Percentiles rank a stretch among this genome's conserved stretches.
Evolutionary conservation across 1,140 invertebrate genomes (phyloP).

Genomic region (Lepidurus couesii): DNA sequence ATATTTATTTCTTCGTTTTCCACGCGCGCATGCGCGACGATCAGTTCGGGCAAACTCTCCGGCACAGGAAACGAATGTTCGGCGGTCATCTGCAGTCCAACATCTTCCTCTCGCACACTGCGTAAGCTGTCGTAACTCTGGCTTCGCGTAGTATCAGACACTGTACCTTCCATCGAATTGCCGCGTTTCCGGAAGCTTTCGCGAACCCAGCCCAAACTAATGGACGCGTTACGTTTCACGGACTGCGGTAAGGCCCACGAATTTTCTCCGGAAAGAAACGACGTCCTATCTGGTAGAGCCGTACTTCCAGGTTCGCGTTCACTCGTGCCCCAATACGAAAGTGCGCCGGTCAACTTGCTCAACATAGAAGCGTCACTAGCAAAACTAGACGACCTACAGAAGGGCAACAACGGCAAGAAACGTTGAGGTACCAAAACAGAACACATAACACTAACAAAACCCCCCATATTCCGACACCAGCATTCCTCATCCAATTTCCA

Average conservation of each 20-base stretch:
- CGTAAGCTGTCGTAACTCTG: background rate
- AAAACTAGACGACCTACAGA: constrained; percentile 61
- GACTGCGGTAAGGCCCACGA: background rate
- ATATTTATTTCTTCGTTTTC: background rate
- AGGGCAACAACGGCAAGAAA: constrained; percentile 36
- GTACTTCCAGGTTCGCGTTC: constrained; percentile 29
- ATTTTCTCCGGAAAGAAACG: background rate
- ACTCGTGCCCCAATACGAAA: constrained; percentile 26
- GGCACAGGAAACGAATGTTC: background rate
- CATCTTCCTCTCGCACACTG: constrained; percentile 3
- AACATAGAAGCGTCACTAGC: constrained; percentile 68
- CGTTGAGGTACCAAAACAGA: constrained; percentile 34
- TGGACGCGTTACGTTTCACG: background rate
- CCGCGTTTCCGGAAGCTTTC: constrained; percentile 6
- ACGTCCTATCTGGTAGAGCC: constrained; percentile 37
- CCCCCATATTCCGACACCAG: too few species aligned
- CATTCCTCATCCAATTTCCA: too few species aligned
- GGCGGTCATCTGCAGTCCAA: background rate
- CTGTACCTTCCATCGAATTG: constrained; percentile 34
- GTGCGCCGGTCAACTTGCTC: constrained; percentile 52
- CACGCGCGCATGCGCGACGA: background rate
- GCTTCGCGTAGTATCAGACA: constrained; percentile 29
- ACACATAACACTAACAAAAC: background rate
- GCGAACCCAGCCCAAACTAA: background rate
- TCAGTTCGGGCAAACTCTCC: background rate